Percentiles rank a stretch among this genome's conserved stretches.
phyloP scores from a whole-genome alignment of 2,888 invertebrate genomes.

The Bembecia ichneumoniformis region DNA sequence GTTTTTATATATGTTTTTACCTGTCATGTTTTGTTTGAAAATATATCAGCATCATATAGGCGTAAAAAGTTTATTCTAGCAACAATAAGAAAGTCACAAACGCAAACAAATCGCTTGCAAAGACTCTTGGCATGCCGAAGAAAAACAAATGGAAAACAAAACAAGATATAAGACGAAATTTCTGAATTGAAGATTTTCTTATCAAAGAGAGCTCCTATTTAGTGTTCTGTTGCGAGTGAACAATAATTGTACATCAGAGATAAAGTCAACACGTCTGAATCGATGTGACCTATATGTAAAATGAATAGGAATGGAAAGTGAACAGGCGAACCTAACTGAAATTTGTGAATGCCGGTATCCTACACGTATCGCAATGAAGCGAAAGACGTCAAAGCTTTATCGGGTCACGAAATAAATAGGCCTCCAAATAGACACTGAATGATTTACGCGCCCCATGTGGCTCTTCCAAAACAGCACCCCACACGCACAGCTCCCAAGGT shows the following conservation, averaged over 20 bases:
- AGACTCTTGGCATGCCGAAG: not conserved
- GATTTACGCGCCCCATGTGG: constrained; percentile 20
- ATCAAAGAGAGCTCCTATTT: not conserved
- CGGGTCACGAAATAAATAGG: constrained; percentile 29
- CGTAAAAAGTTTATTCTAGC: too few relatives aligned
- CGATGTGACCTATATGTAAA: not conserved
- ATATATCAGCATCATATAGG: too few relatives aligned
- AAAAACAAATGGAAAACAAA: not conserved
- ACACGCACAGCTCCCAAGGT: constrained; percentile 1
- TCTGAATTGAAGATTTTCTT: not conserved
- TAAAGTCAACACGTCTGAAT: not conserved
- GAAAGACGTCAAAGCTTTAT: constrained; percentile 30
- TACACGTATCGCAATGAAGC: constrained; percentile 26
- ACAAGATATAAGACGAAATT: not conserved
- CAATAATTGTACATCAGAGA: not conserved
- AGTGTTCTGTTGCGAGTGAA: not conserved
- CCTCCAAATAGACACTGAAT: constrained; percentile 22
- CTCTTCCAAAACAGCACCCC: not conserved
- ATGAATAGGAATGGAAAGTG: not conserved
- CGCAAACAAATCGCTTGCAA: too few relatives aligned
- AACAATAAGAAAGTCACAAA: too few relatives aligned
- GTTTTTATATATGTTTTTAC: too few relatives aligned
- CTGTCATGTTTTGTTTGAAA: too few relatives aligned
- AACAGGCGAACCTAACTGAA: not conserved
- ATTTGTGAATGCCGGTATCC: not conserved